A percentile compares a stretch with the other conserved stretches of the same genome.
phyloP scores from a whole-genome alignment of 2,113 vertebrate genomes.

The Sminthopsis crassicaudata region DNA sequence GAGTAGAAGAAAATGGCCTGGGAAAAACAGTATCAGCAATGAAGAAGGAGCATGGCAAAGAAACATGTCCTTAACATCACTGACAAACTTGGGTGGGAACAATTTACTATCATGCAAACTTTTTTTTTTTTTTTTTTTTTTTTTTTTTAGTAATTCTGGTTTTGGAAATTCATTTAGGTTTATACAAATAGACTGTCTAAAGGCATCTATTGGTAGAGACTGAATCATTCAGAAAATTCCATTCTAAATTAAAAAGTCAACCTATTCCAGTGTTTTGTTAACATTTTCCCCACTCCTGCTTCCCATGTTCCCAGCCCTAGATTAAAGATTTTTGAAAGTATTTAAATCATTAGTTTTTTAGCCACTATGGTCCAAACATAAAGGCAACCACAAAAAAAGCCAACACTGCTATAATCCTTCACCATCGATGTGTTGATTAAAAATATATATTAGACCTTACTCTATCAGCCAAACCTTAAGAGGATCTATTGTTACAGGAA shows the following conservation, averaged over 20 bases:
- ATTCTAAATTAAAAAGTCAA: neutral
- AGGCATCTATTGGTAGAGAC: neutral
- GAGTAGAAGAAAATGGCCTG: neutral
- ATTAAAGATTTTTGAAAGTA: slow-evolving; percentile 61
- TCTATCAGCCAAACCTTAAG: slow-evolving; percentile 60
- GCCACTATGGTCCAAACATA: slow-evolving; percentile 33
- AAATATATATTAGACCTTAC: slow-evolving; percentile 56
- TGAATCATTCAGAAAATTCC: neutral
- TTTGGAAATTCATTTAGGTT: fast-evolving
- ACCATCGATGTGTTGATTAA: slow-evolving; percentile 67
- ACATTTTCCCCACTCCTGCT: neutral
- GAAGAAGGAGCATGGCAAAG: fast-evolving
- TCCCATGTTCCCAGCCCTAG: slow-evolving; percentile 26
- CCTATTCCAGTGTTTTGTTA: slow-evolving; percentile 10
- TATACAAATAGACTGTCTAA: fast-evolving
- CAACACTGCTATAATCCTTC: slow-evolving; percentile 57
- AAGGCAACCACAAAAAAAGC: slow-evolving; percentile 69
- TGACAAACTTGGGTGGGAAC: neutral
- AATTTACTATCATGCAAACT: fast-evolving
- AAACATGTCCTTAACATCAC: fast-evolving
- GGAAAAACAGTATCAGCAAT: neutral
- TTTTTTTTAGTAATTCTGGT: neutral
- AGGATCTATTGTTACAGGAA: slow-evolving; percentile 46
- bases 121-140: too few relatives aligned
- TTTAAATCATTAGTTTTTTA: slow-evolving; percentile 72